A percentile compares a stretch with the other conserved stretches of the same genome.
phyloP scores from a whole-genome alignment of 2,797 vertebrate species.

The Paratrypauchen microcephalus region DNA sequence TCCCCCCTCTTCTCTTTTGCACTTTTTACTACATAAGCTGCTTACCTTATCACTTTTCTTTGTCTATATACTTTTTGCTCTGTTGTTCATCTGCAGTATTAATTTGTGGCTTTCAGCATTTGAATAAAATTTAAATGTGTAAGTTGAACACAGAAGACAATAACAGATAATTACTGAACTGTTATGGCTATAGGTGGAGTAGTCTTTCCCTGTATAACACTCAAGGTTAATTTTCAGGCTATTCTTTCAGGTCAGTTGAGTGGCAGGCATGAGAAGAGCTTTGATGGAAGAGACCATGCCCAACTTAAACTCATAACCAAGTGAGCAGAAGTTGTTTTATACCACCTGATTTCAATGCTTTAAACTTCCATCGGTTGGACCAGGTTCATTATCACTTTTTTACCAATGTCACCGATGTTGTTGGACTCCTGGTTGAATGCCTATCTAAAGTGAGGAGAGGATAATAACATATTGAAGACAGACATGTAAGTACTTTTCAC shows the following conservation, averaged over 20 bases:
- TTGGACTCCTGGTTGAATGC: neutral
- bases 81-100: constrained; percentile 5
- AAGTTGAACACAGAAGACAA: neutral
- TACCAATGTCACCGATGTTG: neutral
- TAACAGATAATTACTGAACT: too few relatives aligned
- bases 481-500: constrained; percentile 27
- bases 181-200: neutral
- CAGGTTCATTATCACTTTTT: neutral
- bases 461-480: constrained; percentile 7
- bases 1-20: constrained; percentile 33
- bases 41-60: constrained; percentile 22
- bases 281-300: neutral
- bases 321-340: neutral
- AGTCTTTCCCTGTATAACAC: neutral
- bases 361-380: neutral
- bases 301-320: neutral
- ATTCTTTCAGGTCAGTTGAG: neutral
- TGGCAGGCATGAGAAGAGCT: neutral
- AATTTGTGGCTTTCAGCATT: constrained; percentile 7
- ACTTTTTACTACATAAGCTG: constrained; percentile 21
- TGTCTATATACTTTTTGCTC: neutral
- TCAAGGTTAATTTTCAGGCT: neutral
- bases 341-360: neutral
- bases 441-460: neutral
- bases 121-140: neutral